Conservation (phyloP, 2,797 vertebrate genomes). For the Scolopax bukidnonensis region DNA sequence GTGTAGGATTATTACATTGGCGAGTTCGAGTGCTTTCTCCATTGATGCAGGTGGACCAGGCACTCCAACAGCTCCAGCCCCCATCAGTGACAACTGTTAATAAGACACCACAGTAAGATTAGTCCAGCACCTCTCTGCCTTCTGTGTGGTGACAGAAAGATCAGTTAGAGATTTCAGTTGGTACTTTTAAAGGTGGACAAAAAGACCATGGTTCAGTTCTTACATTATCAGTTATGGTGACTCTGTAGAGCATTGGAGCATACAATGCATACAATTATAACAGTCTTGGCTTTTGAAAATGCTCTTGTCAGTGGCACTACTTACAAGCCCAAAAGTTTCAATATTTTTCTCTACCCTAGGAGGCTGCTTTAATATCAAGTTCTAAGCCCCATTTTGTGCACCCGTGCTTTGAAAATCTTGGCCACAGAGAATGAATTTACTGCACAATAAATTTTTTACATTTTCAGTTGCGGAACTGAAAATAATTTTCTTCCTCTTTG, state of each 20-base stretch:
- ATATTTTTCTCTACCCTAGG: neutral
- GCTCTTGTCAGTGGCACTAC: neutral
- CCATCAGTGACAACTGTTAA: conserved; percentile 47
- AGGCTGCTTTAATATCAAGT: neutral
- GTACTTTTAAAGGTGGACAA: neutral
- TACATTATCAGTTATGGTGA: neutral
- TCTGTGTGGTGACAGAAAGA: neutral
- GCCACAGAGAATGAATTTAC: neutral
- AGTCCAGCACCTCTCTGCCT: neutral
- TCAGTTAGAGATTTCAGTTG: neutral
- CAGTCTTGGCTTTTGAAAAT: neutral
- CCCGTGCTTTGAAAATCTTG: neutral
- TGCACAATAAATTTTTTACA: neutral
- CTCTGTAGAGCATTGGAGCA: neutral
- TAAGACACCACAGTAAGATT: neutral
- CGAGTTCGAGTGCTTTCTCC: conserved; percentile 73
- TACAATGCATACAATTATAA: neutral
- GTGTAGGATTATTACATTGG: conserved; percentile 62
- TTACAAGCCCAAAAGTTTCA: neutral
- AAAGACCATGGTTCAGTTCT: neutral
- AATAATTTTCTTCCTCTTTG: neutral
- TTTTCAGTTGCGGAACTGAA: neutral
- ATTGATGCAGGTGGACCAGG: conserved; percentile 72
- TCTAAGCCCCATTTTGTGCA: neutral
- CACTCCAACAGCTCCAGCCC: conserved; percentile 76